phyloP scores from a whole-genome alignment of 1,140 invertebrate species.

The Rhynchophorus ferrugineus region DNA sequence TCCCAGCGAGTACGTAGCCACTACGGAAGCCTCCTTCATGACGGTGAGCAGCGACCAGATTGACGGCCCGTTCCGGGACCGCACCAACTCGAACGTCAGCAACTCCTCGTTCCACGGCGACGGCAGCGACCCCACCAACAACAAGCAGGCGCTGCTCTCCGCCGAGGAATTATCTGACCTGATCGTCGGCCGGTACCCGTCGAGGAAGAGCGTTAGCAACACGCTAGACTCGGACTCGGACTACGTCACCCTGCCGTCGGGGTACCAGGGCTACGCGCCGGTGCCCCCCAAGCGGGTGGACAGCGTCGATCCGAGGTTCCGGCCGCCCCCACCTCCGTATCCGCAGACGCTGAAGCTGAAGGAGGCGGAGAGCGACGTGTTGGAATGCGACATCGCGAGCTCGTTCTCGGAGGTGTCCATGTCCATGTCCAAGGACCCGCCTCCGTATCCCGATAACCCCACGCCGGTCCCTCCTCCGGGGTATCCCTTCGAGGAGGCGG shows the following conservation, averaged over 20 bases:
- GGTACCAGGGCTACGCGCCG: slow-evolving; percentile 54
- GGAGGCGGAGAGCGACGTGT: slow-evolving; percentile 7
- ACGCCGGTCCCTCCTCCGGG: slow-evolving; percentile 37
- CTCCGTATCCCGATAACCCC: slow-evolving; percentile 49
- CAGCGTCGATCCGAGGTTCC: slow-evolving; percentile 40
- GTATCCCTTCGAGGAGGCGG: slow-evolving; percentile 49
- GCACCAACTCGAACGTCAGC: slow-evolving; percentile 70
- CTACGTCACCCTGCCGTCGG: slow-evolving; percentile 74
- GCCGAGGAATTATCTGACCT: slow-evolving; percentile 74
- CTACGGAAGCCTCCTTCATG: slow-evolving; percentile 32
- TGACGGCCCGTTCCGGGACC: slow-evolving; percentile 50
- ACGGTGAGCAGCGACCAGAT: slow-evolving; percentile 43
- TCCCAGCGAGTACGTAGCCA: slow-evolving; percentile 36
- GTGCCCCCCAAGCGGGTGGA: slow-evolving; percentile 57
- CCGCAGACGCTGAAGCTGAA: slow-evolving; percentile 36
- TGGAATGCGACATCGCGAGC: slow-evolving; percentile 24
- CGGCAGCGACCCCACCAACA: slow-evolving; percentile 73
- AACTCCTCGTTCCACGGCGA: slow-evolving; percentile 73
- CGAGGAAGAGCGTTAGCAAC: slow-evolving; percentile 68
- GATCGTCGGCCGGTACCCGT: slow-evolving; percentile 74
- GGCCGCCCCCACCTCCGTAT: slow-evolving; percentile 46
- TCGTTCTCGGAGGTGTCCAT: slow-evolving; percentile 29
- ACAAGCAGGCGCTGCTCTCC: slow-evolving; percentile 62
- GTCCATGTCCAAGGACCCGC: slow-evolving; percentile 48
- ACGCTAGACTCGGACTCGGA: slow-evolving; percentile 82